phyloP scores from a whole-genome alignment of 2,797 vertebrate genomes.

The Falco columbarius region DNA sequence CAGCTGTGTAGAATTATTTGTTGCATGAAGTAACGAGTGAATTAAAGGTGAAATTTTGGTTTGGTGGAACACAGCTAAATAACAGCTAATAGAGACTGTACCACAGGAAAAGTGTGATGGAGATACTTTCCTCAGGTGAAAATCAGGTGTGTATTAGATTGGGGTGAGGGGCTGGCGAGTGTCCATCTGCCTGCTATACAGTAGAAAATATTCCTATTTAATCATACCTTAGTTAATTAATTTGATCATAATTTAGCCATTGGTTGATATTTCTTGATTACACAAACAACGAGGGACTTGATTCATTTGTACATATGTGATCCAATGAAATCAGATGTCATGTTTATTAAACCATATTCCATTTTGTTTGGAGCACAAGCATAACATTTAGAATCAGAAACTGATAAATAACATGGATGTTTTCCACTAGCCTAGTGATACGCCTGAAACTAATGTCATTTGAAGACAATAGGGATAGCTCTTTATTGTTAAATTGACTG shows the following conservation, averaged over 20 bases:
- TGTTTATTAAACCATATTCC: background rate
- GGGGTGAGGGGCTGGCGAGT: too few species aligned
- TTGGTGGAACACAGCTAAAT: background rate
- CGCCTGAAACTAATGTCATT: background rate
- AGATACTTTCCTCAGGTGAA: background rate
- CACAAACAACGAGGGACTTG: background rate
- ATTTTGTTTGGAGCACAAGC: background rate
- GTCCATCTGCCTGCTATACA: background rate
- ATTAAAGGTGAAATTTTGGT: background rate
- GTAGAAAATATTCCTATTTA: background rate
- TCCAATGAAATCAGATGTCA: background rate
- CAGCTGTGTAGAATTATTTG: background rate
- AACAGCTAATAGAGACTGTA: background rate
- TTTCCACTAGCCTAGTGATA: background rate
- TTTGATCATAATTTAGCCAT: background rate
- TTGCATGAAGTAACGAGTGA: background rate
- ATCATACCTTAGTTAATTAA: background rate
- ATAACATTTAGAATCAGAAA: background rate
- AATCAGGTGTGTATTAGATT: background rate
- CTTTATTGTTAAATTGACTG: background rate
- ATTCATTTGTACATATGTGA: background rate
- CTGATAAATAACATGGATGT: background rate
- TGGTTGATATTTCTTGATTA: background rate
- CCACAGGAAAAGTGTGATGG: background rate
- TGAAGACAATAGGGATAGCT: background rate